These are phyloP conservation scores for Podarcis muralis DNA, from an alignment of 2,113 vertebrate genomes.

Conservation along the genomic window DNA sequence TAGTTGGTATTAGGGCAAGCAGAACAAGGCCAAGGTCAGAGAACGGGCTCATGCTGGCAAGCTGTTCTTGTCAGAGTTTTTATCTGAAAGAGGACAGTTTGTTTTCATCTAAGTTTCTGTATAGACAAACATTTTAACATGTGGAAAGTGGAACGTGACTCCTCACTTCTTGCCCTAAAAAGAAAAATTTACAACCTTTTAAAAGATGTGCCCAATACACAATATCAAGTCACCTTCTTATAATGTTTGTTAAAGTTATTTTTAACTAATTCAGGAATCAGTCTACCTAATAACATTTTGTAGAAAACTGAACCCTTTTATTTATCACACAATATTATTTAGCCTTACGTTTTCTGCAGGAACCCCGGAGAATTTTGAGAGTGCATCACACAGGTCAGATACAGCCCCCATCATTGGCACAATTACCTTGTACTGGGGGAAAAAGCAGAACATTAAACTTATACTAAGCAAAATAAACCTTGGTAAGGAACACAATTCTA, in stretches of 20 bases:
- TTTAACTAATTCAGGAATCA: background rate
- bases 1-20: background rate
- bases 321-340: slow-evolving; percentile 2
- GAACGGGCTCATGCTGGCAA: background rate
- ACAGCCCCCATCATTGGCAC: slow-evolving; percentile 92
- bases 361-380: slow-evolving; percentile 87
- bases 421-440: slow-evolving; percentile 86
- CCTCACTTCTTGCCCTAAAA: background rate
- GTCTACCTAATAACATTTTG: background rate
- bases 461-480: slow-evolving; percentile 26
- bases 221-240: background rate
- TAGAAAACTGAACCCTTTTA: background rate
- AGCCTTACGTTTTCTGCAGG: slow-evolving; percentile 88
- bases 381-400: slow-evolving; percentile 88
- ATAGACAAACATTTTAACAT: background rate
- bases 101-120: background rate
- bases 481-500: background rate
- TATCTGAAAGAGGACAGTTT: background rate
- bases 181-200: background rate
- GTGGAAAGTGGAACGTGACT: background rate
- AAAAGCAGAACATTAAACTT: slow-evolving; percentile 29
- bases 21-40: background rate
- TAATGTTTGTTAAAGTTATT: background rate
- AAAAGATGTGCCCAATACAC: background rate
- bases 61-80: background rate